Evolutionary conservation across 2,888 invertebrate species (phyloP).

Genomic region (Campopleginae sp.): DNA sequence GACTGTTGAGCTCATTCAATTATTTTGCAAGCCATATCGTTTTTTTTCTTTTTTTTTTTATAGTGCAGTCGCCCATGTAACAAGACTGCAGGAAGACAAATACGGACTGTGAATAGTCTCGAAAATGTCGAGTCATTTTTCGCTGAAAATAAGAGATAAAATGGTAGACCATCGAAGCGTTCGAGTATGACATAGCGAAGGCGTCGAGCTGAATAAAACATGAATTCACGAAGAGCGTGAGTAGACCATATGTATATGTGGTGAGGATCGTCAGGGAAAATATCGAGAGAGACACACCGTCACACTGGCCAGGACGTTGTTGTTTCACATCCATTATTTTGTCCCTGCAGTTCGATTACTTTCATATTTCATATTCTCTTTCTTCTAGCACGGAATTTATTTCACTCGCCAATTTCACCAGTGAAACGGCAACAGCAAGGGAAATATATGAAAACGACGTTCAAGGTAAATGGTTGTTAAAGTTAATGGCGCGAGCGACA

Average conservation of each 20-base stretch:
- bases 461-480: conserved; percentile 1
- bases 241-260: background rate
- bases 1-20: background rate
- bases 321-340: conserved; percentile 26
- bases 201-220: conserved; percentile 34
- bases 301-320: conserved; percentile 11
- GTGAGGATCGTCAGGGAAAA: conserved; percentile 1
- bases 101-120: conserved; percentile 5
- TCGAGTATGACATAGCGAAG: conserved; percentile 12
- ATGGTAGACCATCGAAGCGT: conserved; percentile 16
- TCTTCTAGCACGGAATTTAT: background rate
- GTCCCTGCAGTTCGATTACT: conserved; percentile 26
- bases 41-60: background rate
- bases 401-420: conserved; percentile 1
- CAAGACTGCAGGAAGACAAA: background rate
- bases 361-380: conserved; percentile 10
- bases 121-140: conserved; percentile 22
- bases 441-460: background rate
- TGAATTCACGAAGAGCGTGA: conserved; percentile 2
- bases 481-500: conserved; percentile 1
- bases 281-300: conserved; percentile 3
- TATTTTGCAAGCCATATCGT: background rate
- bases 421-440: background rate
- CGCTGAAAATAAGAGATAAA: conserved; percentile 23
- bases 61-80: background rate